Evolutionary conservation across 64 coral and sea anemone species (phyloP).

Genomic region (Dendronephthya gigantea): DNA sequence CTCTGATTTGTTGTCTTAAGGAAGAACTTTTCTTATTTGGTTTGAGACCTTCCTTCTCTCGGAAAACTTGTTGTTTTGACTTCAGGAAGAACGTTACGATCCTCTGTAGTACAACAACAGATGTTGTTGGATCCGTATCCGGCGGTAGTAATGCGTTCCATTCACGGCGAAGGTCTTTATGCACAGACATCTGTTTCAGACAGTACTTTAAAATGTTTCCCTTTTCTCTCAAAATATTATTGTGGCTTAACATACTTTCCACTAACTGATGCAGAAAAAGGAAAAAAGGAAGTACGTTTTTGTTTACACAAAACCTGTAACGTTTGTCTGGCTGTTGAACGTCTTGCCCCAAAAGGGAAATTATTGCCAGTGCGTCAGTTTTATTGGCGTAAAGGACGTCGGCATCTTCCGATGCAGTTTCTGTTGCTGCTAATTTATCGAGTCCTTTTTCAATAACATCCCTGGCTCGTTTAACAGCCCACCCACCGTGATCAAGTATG

Average conservation of each 20-base stretch:
- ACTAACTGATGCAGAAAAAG: background rate
- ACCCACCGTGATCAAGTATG: no score
- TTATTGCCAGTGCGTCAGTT: background rate
- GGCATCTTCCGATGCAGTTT: background rate
- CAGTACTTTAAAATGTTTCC: background rate
- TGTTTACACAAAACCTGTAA: background rate
- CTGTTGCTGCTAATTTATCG: background rate
- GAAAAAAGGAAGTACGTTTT: background rate
- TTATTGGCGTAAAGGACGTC: background rate
- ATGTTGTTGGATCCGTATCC: background rate
- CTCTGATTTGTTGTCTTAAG: no score
- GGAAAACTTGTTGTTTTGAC: no score
- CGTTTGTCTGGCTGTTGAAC: background rate
- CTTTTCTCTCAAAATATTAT: background rate
- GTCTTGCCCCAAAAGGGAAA: background rate
- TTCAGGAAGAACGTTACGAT: no score
- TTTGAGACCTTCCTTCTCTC: no score
- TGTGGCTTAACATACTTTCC: background rate
- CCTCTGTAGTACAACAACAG: constrained; percentile 5
- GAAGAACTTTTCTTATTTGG: no score
- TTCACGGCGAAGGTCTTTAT: background rate
- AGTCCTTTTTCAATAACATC: background rate
- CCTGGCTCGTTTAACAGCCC: no score
- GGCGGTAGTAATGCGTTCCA: background rate
- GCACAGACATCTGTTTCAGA: background rate